phyloP scores from a whole-genome alignment of 2,888 invertebrate species.

The Troglohyphantes excavatus region DNA sequence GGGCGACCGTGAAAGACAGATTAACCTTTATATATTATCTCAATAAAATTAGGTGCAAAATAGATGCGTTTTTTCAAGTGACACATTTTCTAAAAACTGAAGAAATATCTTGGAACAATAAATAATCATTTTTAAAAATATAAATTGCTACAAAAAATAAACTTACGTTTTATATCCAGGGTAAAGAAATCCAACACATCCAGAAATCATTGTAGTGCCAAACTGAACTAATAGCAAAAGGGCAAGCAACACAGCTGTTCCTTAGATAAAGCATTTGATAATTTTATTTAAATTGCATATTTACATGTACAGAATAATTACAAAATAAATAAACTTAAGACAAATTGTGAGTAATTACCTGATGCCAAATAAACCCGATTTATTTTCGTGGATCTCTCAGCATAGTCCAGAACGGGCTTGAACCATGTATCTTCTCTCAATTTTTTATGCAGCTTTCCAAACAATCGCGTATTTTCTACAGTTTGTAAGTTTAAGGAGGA shows the following conservation, averaged over 20 bases:
- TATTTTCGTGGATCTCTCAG: constrained; percentile 33
- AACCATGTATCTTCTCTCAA: constrained; percentile 53
- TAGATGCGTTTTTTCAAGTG: background rate
- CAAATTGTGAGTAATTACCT: constrained; percentile 9
- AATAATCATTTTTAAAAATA: too few relatives aligned
- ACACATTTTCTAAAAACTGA: background rate
- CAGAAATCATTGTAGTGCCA: constrained; percentile 30
- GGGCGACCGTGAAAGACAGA: too few relatives aligned
- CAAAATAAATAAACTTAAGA: background rate
- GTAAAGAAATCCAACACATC: constrained; percentile 52
- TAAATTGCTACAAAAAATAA: too few relatives aligned
- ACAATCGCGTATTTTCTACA: constrained; percentile 33
- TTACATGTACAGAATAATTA: background rate
- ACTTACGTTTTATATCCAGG: constrained; percentile 63
- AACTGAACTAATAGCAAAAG: constrained; percentile 19
- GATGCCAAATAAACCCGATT: constrained; percentile 60
- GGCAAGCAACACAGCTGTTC: background rate
- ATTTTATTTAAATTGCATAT: background rate
- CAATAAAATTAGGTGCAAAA: too few relatives aligned
- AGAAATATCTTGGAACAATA: too few relatives aligned
- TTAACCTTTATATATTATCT: too few relatives aligned
- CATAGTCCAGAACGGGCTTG: constrained; percentile 45
- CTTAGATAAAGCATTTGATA: background rate
- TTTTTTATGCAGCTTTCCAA: constrained; percentile 19
- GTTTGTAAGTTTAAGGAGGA: constrained; percentile 37